A percentile compares a stretch with the other conserved stretches of the same genome.
phyloP scores from a whole-genome alignment of 2,113 vertebrate species.

The Balaenoptera acutorostrata region DNA sequence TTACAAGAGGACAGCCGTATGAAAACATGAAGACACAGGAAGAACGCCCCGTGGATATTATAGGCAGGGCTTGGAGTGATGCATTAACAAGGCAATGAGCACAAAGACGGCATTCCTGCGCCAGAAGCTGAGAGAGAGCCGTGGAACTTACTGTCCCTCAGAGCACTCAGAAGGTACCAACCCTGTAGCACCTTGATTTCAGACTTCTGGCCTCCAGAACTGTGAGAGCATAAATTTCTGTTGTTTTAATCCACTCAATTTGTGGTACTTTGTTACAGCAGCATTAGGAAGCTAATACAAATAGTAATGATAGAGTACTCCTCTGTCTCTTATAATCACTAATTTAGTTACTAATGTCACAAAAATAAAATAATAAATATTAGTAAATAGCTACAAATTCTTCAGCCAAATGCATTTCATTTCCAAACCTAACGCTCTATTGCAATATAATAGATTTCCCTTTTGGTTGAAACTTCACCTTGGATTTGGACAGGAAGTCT shows the following conservation, averaged over 20 bases:
- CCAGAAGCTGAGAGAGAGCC: not conserved
- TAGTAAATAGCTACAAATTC: not conserved
- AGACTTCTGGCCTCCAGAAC: not conserved
- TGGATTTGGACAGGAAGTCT: not conserved
- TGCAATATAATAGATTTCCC: not conserved
- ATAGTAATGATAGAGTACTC: not conserved
- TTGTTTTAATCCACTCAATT: not conserved
- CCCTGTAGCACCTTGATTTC: not conserved
- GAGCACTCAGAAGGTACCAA: not conserved
- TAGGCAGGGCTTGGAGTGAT: not conserved
- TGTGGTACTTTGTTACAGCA: not conserved
- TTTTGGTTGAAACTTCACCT: not conserved
- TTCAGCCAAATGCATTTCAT: not conserved
- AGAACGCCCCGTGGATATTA: not conserved
- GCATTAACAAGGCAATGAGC: too few species aligned
- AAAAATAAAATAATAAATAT: not conserved
- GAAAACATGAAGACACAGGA: not conserved
- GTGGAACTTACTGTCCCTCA: not conserved
- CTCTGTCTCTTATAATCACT: not conserved
- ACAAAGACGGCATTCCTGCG: rapidly evolving
- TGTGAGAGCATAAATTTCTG: not conserved
- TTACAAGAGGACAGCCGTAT: not conserved
- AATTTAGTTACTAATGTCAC: not conserved
- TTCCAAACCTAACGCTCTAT: not conserved
- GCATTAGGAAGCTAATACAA: not conserved